phyloP scores from a whole-genome alignment of 2,888 invertebrate species.

The Aleiodes leptofemur region DNA sequence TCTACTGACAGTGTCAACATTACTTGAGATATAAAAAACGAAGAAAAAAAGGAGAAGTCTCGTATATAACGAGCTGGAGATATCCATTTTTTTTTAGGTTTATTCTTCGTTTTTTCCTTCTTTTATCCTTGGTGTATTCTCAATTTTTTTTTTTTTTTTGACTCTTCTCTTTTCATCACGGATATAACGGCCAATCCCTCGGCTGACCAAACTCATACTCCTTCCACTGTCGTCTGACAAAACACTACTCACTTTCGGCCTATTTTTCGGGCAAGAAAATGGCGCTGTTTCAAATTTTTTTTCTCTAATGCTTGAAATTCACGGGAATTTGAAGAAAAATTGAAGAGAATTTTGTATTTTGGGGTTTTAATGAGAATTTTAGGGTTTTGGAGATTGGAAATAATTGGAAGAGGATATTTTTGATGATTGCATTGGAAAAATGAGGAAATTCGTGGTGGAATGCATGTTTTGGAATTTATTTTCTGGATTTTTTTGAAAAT shows the following conservation, averaged over 20 bases:
- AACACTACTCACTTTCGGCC: neutral
- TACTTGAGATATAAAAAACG: neutral
- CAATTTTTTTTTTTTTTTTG: slow-evolving; percentile 10
- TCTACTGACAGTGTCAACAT: slow-evolving; percentile 68
- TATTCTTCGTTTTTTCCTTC: neutral
- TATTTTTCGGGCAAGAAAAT: neutral
- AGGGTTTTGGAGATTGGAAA: no score
- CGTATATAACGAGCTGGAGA: slow-evolving; percentile 16
- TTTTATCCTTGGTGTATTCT: slow-evolving; percentile 15
- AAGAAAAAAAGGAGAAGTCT: neutral
- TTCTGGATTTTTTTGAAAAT: no score
- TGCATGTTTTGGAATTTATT: no score
- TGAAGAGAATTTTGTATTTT: neutral
- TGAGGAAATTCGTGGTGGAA: no score
- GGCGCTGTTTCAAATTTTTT: no score
- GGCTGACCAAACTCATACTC: slow-evolving; percentile 20
- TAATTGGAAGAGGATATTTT: no score
- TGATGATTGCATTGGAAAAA: no score
- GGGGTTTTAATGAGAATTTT: no score
- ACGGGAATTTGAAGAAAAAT: slow-evolving; percentile 4
- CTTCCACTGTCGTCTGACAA: slow-evolving; percentile 5
- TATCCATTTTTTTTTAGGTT: neutral
- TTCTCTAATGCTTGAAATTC: slow-evolving; percentile 14
- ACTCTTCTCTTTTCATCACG: slow-evolving; percentile 14
- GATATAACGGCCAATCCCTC: slow-evolving; percentile 24